Evolutionary conservation across 1,140 invertebrate species (phyloP).

Genomic region (Daktulosphaira vitifoliae): DNA sequence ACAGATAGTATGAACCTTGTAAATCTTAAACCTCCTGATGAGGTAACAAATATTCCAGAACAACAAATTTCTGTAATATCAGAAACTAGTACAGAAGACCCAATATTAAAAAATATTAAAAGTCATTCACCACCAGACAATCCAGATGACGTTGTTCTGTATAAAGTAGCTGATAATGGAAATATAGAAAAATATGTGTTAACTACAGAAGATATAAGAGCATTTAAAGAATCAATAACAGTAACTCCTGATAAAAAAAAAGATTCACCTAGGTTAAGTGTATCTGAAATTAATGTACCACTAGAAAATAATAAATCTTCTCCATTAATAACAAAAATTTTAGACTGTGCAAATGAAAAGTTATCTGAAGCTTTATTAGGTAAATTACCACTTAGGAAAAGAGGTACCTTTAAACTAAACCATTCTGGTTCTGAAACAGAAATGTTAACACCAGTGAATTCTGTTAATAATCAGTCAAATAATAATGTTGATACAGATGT

Average conservation of each 20-base stretch:
- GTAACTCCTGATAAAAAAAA: conserved; percentile 27
- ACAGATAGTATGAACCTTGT: conserved; percentile 42
- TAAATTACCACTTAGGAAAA: conserved; percentile 11
- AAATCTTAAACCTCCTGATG: conserved; percentile 33
- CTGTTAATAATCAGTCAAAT: background rate
- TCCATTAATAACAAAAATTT: conserved; percentile 13
- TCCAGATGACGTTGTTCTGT: conserved; percentile 40
- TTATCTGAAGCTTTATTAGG: conserved; percentile 25
- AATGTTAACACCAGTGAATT: conserved; percentile 18
- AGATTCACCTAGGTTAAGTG: background rate
- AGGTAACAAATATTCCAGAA: conserved; percentile 24
- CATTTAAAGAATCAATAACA: conserved; percentile 32
- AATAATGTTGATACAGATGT: conserved; percentile 13
- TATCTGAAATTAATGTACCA: conserved; percentile 24
- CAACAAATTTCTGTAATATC: conserved; percentile 30
- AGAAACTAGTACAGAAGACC: conserved; percentile 27
- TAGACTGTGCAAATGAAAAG: conserved; percentile 24
- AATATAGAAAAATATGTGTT: conserved; percentile 40
- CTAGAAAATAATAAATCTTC: conserved; percentile 25
- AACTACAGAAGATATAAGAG: conserved; percentile 39
- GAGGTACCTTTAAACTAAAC: conserved; percentile 23
- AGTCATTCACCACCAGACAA: conserved; percentile 34
- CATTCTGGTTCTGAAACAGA: background rate
- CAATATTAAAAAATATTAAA: conserved; percentile 18
- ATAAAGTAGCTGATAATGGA: conserved; percentile 39